Evolutionary conservation across 2,113 vertebrate genomes (phyloP), one percentile per base, ranked within the genome.

Genomic region (Nematolebias whitei): DNA sequence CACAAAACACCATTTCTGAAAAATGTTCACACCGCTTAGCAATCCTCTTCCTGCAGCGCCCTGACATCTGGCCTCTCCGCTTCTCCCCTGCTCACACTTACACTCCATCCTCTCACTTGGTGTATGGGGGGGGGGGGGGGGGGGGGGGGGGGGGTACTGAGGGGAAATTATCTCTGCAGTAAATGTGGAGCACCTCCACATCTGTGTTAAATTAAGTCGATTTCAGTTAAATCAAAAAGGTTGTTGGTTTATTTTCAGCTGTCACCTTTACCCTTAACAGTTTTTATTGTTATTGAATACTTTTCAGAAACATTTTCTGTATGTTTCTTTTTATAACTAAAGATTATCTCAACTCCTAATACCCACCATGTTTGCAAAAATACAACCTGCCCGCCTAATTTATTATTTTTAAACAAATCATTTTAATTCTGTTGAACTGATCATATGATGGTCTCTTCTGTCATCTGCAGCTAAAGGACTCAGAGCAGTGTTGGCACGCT

Each of bases 1-100:
- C 87, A 92, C 86, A 91, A 91, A 93, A 92, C 85, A 79, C 76
- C 79, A 78, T 88, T 90, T 90, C 74, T 88, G 77, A 88, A 84
- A 87, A 91, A 87, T 88, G 85, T 92, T 92, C 90, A 91, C 84
- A 89, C 58, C 82, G 83, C 90, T 89, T 79, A 82, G 86, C 85
- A 88, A 84, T 90, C 86, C 82, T 89, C 85, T 80, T 84, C 86
- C 87, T 87, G 84, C 62, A 74, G 71, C 79, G 77, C 78, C 80
- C 85, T 88, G 83, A 91, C 82, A 88, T 78, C 71, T 91, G 88
- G 79, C 90, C 90, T 91, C 77, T 90, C 86, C 85, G 77, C 78
- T 83, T 71, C 79, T 84, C 83, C 82, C 72, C 78, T 72, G 74
- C 79, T 76, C 75, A 72, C 63, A 73, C 85, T 81, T 82, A 70